phyloP scores from a whole-genome alignment of 2,888 invertebrate species.

The Hydrotaea cyrtoneurina region DNA sequence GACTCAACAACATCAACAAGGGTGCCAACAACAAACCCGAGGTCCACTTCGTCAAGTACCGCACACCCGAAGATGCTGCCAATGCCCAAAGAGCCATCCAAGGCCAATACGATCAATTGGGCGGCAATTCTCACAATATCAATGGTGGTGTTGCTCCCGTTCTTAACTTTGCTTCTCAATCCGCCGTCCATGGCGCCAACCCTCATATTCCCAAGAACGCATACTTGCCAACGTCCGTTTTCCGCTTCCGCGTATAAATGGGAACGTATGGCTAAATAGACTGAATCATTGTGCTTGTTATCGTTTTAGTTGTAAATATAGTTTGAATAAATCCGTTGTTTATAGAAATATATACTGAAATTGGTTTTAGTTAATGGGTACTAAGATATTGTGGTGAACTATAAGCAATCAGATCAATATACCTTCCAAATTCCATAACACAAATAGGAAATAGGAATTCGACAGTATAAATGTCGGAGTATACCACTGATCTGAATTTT shows the following conservation, averaged over 20 bases:
- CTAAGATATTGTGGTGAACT: not conserved
- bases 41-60: conserved; percentile 73
- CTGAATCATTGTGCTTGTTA: not conserved
- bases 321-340: not conserved
- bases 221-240: conserved; percentile 74
- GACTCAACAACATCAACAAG: conserved; percentile 49
- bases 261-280: not conserved
- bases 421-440: too few species aligned
- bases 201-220: conserved; percentile 64
- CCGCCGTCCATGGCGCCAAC: conserved; percentile 43
- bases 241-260: conserved; percentile 66
- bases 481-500: too few species aligned
- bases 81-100: conserved; percentile 72
- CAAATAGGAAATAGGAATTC: too few species aligned
- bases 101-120: conserved; percentile 69
- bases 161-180: conserved; percentile 63
- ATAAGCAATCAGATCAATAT: too few species aligned
- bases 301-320: not conserved
- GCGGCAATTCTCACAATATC: conserved; percentile 67
- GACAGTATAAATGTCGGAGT: too few species aligned
- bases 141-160: conserved; percentile 71
- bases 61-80: conserved; percentile 71
- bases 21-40: conserved; percentile 71
- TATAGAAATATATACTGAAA: not conserved
- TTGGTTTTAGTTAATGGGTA: not conserved